Base-by-base conservation (phyloP, 2,888 invertebrate species). In the Heliconius cydno region DNA sequence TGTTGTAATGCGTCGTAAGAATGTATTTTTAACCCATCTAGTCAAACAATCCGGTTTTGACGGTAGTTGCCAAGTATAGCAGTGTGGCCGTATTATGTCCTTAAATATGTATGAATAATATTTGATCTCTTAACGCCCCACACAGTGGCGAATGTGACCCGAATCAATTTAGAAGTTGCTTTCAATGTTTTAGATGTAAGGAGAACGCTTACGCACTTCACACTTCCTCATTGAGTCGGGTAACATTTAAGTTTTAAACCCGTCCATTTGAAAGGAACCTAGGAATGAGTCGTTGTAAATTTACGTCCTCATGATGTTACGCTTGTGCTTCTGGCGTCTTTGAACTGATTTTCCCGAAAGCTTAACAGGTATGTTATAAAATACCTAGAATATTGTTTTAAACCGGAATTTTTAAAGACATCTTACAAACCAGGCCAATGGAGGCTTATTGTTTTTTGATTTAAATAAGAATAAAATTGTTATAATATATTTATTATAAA, bases 251-350 rank as follows among this genome's bases (percentile, higher is more conserved):
- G 85, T 84, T 77, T 82, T 80, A 85, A 34, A 85, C 89, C 91
- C 93, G 92, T 92, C 92, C 92, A 88, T 87, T 87, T 86, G 87
- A 88, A 89, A 88, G 86, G 87, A 86, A 85, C 82, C 84, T 85
- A 80, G 63, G 76, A 81, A 83, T 82, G 81, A 79, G 79, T 79
- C 83, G 81, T 77, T 70, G 81, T 77, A 83, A 52, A 68, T 34
- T 13, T 30, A 77, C 63, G 79, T 76, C 74, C 77, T 75, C 46
- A 71, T 78, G 46, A 38, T 65, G 72, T 70, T 67, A 74, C 28
- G 38, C 68, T 65, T 66, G 79, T 82, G 84, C 79, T 86, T 87
- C 86, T 87, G 87, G 86, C 89, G 86, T 85, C 84, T 80, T 82
- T 84, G 86, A 84, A 80, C 83, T 84, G 68, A 79, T 82, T 79